Evolutionary conservation across 1,140 invertebrate genomes (phyloP).

Genomic region (Epicauta chinensis): DNA sequence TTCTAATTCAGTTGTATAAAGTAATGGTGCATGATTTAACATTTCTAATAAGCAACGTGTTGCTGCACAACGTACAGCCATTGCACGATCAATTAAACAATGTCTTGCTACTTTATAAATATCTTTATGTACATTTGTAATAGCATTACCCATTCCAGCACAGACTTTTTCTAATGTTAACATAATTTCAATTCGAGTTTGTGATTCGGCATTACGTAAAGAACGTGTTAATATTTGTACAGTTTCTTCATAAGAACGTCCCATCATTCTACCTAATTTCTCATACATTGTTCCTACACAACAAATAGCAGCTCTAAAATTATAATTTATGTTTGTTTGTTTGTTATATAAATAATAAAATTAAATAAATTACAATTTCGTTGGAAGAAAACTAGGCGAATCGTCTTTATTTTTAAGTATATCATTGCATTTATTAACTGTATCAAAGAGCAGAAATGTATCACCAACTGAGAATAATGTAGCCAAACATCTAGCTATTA

Average conservation of each 20-base stretch:
- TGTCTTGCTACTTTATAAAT: slow-evolving; percentile 84
- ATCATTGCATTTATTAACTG: slow-evolving; percentile 97
- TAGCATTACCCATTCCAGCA: slow-evolving; percentile 81
- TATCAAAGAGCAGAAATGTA: slow-evolving; percentile 94
- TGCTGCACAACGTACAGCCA: slow-evolving; percentile 84
- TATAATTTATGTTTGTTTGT: slow-evolving; percentile 14
- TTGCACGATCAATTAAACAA: slow-evolving; percentile 81
- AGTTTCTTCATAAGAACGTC: slow-evolving; percentile 95
- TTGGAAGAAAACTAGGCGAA: slow-evolving; percentile 87
- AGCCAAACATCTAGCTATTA: slow-evolving; percentile 90
- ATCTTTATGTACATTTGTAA: slow-evolving; percentile 82
- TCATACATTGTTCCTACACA: slow-evolving; percentile 97
- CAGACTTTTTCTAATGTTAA: slow-evolving; percentile 89
- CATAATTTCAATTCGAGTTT: slow-evolving; percentile 95
- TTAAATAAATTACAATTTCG: slow-evolving; percentile 78
- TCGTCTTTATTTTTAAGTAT: slow-evolving; percentile 96
- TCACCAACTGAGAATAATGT: slow-evolving; percentile 96
- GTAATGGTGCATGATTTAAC: slow-evolving; percentile 80
- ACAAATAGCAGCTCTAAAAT: slow-evolving; percentile 85
- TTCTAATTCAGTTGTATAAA: slow-evolving; percentile 87
- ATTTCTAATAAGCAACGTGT: slow-evolving; percentile 86
- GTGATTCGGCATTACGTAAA: slow-evolving; percentile 91
- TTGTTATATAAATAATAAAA: slow-evolving; percentile 1
- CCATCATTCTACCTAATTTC: slow-evolving; percentile 96
- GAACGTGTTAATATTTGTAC: slow-evolving; percentile 88